A percentile compares a stretch with the other conserved stretches of the same genome.
phyloP scores from a whole-genome alignment of 2,797 vertebrate species.

The Eulemur coronatus region DNA sequence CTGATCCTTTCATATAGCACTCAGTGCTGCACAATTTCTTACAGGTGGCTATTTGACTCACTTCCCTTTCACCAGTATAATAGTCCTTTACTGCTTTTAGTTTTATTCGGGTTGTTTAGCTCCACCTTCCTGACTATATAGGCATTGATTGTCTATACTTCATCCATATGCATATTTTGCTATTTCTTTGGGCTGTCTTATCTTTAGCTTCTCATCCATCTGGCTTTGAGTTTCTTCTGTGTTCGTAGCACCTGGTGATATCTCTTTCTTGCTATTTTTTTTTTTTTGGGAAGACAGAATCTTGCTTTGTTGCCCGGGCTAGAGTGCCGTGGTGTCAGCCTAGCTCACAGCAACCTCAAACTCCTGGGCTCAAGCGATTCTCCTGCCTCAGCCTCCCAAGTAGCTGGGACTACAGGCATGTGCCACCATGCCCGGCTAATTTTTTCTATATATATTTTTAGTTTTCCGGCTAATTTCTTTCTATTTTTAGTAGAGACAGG shows the following conservation, averaged over 20 bases:
- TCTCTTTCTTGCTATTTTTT: not conserved
- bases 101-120: not conserved
- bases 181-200: not conserved
- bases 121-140: not conserved
- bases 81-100: not conserved
- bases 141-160: not conserved
- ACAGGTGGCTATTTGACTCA: not conserved
- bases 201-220: not conserved
- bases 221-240: constrained; percentile 8
- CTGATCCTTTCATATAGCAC: not conserved
- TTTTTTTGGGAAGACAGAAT: no score
- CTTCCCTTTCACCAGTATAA: not conserved
- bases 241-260: not conserved
- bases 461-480: no score
- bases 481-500: no score
- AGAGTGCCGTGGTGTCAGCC: no score
- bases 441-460: no score
- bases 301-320: no score
- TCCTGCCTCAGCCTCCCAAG: no score
- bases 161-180: not conserved
- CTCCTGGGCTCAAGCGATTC: no score
- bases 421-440: no score
- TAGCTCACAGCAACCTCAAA: no score
- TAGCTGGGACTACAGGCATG: no score
- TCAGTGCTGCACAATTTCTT: not conserved